A percentile compares a stretch with the other conserved stretches of the same genome.
phyloP scores from a whole-genome alignment of 2,797 vertebrate species.

The Chaetodon trifasciatus region DNA sequence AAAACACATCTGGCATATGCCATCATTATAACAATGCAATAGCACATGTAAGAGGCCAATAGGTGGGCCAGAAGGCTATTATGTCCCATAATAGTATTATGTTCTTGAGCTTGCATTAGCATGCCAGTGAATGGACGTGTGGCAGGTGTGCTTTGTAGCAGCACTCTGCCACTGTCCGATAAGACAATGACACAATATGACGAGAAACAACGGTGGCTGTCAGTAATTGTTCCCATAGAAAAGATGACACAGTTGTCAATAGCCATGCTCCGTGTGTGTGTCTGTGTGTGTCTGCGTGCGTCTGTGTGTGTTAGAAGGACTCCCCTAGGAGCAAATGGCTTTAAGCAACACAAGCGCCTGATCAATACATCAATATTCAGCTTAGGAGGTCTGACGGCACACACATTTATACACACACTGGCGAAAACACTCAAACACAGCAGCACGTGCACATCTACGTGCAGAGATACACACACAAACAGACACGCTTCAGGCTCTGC shows the following conservation, averaged over 20 bases:
- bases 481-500: slow-evolving; percentile 57
- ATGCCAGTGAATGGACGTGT: slow-evolving; percentile 77
- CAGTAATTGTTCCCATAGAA: slow-evolving; percentile 81
- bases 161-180: slow-evolving; percentile 74
- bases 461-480: slow-evolving; percentile 25
- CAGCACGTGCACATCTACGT: slow-evolving; percentile 37
- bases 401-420: slow-evolving; percentile 63
- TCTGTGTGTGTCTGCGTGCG: slow-evolving; percentile 25
- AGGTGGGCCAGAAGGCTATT: slow-evolving; percentile 74
- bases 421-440: slow-evolving; percentile 53
- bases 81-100: slow-evolving; percentile 75
- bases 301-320: slow-evolving; percentile 65
- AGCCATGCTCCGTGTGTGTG: slow-evolving; percentile 48
- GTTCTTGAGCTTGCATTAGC: slow-evolving; percentile 77
- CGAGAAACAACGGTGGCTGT: slow-evolving; percentile 77
- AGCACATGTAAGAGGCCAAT: slow-evolving; percentile 65
- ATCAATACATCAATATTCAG: slow-evolving; percentile 90
- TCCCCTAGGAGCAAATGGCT: slow-evolving; percentile 84
- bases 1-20: slow-evolving; percentile 84
- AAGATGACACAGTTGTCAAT: slow-evolving; percentile 85
- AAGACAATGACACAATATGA: slow-evolving; percentile 85
- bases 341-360: slow-evolving; percentile 84
- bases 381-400: slow-evolving; percentile 85
- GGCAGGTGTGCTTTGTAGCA: slow-evolving; percentile 83
- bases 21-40: slow-evolving; percentile 54